phyloP scores from a whole-genome alignment of 2,797 vertebrate species.

The Sebastes paucispinis region DNA sequence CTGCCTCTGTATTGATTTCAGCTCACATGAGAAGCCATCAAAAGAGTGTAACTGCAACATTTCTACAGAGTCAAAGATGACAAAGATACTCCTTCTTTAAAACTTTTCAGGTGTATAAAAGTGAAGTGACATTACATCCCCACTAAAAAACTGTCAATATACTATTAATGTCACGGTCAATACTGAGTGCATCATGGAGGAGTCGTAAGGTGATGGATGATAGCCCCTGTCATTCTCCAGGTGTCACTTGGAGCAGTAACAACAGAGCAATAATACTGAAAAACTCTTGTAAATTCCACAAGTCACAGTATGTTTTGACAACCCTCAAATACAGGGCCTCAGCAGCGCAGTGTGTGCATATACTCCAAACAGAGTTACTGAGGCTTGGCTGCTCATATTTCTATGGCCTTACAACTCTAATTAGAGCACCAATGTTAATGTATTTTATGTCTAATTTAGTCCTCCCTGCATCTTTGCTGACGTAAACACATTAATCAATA shows the following conservation, averaged over 20 bases:
- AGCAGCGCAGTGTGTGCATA: slow-evolving; percentile 4
- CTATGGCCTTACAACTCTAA: slow-evolving; percentile 22
- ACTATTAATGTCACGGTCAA: background rate
- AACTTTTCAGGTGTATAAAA: background rate
- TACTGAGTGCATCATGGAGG: background rate
- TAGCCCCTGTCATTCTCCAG: background rate
- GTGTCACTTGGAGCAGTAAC: slow-evolving; percentile 13
- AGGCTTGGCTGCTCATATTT: background rate
- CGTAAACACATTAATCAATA: slow-evolving; percentile 1
- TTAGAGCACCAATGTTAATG: slow-evolving; percentile 42
- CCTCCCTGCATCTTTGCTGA: slow-evolving; percentile 2
- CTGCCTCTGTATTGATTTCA: background rate
- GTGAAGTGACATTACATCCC: background rate
- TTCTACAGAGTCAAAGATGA: background rate
- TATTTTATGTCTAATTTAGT: slow-evolving; percentile 13
- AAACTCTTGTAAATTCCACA: slow-evolving; percentile 13
- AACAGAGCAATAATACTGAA: background rate
- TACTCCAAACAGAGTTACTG: slow-evolving; percentile 6
- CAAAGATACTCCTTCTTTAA: background rate
- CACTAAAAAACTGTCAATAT: background rate
- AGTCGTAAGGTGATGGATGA: background rate
- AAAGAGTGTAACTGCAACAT: background rate
- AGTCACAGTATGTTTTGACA: slow-evolving; percentile 37
- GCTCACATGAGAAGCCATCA: background rate
- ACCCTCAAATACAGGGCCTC: background rate